Base-by-base conservation (phyloP, 2,797 vertebrate genomes). In the Gymnoscopelus microlampas region DNA sequence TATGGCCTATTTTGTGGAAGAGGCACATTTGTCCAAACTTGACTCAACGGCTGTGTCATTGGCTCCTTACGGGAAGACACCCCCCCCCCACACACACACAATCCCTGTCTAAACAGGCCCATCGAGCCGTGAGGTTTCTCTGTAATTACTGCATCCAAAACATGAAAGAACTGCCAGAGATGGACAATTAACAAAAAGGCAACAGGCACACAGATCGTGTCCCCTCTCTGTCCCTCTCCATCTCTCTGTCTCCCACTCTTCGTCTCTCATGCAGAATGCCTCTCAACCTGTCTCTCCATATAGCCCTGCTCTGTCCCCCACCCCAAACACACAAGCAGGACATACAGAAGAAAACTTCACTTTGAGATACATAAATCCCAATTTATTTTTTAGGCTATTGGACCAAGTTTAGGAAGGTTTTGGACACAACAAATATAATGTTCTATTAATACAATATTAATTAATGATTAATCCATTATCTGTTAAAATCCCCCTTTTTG, bases 1-100 rank as follows among this genome's bases (percentile, higher is more conserved):
- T 67, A 74, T 74, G 54, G 80, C 70, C 53, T 82, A 60, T 79
- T 72, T 63, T 23, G 19, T 66, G 32, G 15, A 51, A 68, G 58
- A 59, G n/a, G 4, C 53, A 82, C 90, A 88, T 88, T 83, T 78
- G 87, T 84, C 76, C 53, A 68, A 87, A 89, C 89, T 85, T 88
- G 89, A 77, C 78, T 51, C 59, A 4, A 66, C 29, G 78, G 12
- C 68, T 81, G 32, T 59, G 71, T 70, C 70, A 24, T 19, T 56
- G 26, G 29, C 12, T 50, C 49, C 58, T 64, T 65, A 63, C 26
- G 26, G 26, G 3, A 29, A 19, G 35, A 39, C 35, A 61, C 58
- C 71, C 49, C 50, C 35, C 12, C 13, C 19, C 32, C 19, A 23
- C 72, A 62, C 75, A 79, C 26, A 29, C 26, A 29, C 2, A 29